These are phyloP conservation scores for Eulemur mongoz DNA, from an alignment of 2,797 vertebrate species.

Conservation along the genomic window DNA sequence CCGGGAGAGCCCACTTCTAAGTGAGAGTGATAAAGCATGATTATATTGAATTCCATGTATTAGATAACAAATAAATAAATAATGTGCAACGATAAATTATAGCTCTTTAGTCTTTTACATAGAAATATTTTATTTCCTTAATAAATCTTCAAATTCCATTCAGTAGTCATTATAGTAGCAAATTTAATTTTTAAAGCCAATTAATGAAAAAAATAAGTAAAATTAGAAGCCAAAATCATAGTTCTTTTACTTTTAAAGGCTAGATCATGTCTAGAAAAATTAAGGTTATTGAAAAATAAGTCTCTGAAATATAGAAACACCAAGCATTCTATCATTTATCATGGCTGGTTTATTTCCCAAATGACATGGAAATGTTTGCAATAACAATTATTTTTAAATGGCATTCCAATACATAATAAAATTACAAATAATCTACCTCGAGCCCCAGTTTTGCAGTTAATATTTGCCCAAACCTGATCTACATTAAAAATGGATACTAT, in stretches of 20 bases:
- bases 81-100: slow-evolving; percentile 50
- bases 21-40: slow-evolving; percentile 61
- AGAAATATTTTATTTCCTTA: slow-evolving; percentile 61
- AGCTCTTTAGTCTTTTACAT: slow-evolving; percentile 42
- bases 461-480: not conserved
- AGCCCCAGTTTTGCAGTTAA: not conserved
- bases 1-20: slow-evolving; percentile 54
- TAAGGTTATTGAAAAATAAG: slow-evolving; percentile 48
- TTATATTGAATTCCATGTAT: slow-evolving; percentile 58
- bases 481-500: slow-evolving; percentile 40
- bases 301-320: not conserved
- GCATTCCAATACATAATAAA: not conserved
- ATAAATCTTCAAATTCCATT: slow-evolving; percentile 45
- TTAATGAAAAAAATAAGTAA: slow-evolving; percentile 39
- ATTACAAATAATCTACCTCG: slow-evolving; percentile 19
- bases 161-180: slow-evolving; percentile 31
- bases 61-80: slow-evolving; percentile 68
- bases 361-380: slow-evolving; percentile 21
- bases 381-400: slow-evolving; percentile 23
- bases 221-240: slow-evolving; percentile 42
- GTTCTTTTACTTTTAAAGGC: not conserved
- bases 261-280: slow-evolving; percentile 44
- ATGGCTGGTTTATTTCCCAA: not conserved
- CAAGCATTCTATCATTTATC: not conserved
- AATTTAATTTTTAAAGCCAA: slow-evolving; percentile 65